Conservation (phyloP, 2,888 invertebrate genomes). For the Dolichopus griseipennis region DNA sequence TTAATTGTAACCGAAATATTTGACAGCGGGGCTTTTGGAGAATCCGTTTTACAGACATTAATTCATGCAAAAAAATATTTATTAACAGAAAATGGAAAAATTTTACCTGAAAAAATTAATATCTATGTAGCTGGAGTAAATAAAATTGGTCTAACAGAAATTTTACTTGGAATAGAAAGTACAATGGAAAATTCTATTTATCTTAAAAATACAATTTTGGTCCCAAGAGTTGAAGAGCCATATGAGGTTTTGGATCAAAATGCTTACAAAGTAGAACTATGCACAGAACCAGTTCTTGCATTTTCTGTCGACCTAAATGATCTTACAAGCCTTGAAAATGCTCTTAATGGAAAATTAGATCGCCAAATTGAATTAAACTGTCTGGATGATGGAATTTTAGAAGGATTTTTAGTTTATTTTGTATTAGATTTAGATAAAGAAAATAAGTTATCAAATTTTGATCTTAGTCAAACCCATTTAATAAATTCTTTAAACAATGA, state of each 20-base stretch:
- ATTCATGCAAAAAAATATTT: conserved; percentile 61
- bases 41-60: conserved; percentile 57
- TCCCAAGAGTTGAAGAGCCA: conserved; percentile 15
- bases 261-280: conserved; percentile 12
- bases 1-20: conserved; percentile 68
- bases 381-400: conserved; percentile 15
- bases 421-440: conserved; percentile 17
- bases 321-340: conserved; percentile 17
- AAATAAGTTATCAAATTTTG: conserved; percentile 18
- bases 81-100: conserved; percentile 44
- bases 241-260: conserved; percentile 18
- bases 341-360: conserved; percentile 17
- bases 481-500: neutral
- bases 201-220: conserved; percentile 29
- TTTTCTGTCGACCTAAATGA: conserved; percentile 21
- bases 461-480: conserved; percentile 1
- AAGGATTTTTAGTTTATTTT: conserved; percentile 22
- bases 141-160: conserved; percentile 16
- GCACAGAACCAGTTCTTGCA: conserved; percentile 15
- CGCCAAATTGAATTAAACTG: conserved; percentile 13
- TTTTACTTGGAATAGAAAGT: conserved; percentile 15
- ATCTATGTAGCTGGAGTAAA: conserved; percentile 40
- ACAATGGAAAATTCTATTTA: conserved; percentile 31
- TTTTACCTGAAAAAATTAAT: conserved; percentile 54
- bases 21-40: conserved; percentile 72